Conservation (phyloP, 2,113 vertebrate species). For the Etheostoma cragini region DNA sequence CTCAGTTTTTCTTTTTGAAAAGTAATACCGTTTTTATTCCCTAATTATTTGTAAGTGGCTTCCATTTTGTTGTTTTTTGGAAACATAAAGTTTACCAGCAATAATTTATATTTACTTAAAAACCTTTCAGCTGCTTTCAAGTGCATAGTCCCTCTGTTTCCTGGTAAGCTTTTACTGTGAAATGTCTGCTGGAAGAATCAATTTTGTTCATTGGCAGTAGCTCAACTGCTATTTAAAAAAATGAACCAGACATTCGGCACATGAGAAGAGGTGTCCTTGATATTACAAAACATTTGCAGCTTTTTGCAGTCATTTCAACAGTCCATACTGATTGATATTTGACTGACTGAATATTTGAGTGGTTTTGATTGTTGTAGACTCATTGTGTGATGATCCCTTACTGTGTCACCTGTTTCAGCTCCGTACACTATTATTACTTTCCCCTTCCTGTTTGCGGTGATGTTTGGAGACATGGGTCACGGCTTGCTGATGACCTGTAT, state of each 20-base stretch:
- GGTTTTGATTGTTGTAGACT: neutral
- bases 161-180: neutral
- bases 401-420: constrained; percentile 78
- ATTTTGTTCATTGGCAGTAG: neutral
- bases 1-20: too few relatives aligned
- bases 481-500: constrained; percentile 93
- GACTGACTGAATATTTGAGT: neutral
- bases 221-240: neutral
- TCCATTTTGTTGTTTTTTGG: too few relatives aligned
- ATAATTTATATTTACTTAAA: neutral
- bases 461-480: constrained; percentile 99
- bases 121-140: neutral
- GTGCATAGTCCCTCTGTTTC: neutral
- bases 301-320: neutral
- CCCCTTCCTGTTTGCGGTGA: constrained; percentile 98
- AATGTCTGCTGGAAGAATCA: too few relatives aligned
- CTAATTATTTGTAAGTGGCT: too few relatives aligned
- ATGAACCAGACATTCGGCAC: neutral
- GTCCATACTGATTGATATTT: neutral
- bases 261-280: neutral
- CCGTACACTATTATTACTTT: constrained; percentile 98
- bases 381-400: neutral
- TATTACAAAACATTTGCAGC: neutral
- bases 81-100: neutral
- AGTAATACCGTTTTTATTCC: too few relatives aligned